These are phyloP conservation scores for Acanthurus tractus DNA, from an alignment of 2,797 vertebrate genomes.

Conservation along the genomic window DNA sequence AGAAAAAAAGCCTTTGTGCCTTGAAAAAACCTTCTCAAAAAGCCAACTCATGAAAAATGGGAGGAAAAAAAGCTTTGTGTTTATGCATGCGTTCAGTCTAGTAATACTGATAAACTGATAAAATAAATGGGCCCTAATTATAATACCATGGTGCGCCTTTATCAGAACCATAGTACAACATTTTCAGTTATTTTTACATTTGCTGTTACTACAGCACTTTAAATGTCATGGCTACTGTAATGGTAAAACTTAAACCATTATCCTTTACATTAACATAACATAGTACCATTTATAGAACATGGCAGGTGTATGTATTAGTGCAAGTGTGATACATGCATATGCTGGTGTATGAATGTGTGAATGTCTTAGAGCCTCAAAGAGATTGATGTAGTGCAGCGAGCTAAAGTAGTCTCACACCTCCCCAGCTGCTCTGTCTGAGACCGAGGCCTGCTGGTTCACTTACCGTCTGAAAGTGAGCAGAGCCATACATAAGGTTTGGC, in stretches of 20 bases:
- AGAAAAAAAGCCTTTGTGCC: too few relatives aligned
- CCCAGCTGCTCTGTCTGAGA: slow-evolving; percentile 76
- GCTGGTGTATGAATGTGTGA: slow-evolving; percentile 46
- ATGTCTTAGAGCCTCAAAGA: slow-evolving; percentile 42
- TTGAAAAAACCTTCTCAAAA: too few relatives aligned
- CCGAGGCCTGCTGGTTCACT: slow-evolving; percentile 61
- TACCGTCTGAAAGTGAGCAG: slow-evolving; percentile 42
- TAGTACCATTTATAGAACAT: slow-evolving; percentile 33
- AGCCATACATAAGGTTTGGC: slow-evolving; percentile 18
- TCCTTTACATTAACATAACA: slow-evolving; percentile 43
- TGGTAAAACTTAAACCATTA: slow-evolving; percentile 41
- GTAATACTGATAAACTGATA: too few relatives aligned
- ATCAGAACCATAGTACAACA: neutral
- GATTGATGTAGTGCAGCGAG: slow-evolving; percentile 81
- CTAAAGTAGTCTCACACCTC: slow-evolving; percentile 83
- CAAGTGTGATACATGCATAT: slow-evolving; percentile 41
- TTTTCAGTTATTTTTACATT: neutral
- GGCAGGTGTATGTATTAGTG: slow-evolving; percentile 34
- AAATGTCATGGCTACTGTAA: neutral
- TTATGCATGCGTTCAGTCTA: too few relatives aligned
- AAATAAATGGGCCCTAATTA: too few relatives aligned
- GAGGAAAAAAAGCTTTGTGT: too few relatives aligned
- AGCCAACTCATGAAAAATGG: too few relatives aligned
- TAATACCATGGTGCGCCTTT: neutral
- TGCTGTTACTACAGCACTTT: neutral